These are phyloP conservation scores for Cotesia glomerata DNA, from an alignment of 1,140 invertebrate genomes.

Conservation along the genomic window DNA sequence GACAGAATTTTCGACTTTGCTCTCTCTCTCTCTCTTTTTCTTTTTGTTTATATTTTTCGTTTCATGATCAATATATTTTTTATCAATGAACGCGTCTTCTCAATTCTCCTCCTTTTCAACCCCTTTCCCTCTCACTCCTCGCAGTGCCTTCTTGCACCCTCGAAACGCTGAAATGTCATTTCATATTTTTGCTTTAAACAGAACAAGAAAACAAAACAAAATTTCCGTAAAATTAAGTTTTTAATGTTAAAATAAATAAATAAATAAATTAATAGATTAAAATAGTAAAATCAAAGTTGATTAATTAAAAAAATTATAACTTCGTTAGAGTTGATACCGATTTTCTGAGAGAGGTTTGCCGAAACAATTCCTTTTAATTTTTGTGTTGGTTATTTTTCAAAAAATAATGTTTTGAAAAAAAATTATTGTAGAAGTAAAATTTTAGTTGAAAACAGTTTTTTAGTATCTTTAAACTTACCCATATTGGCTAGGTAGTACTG, in stretches of 20 bases:
- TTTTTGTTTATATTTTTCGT: neutral
- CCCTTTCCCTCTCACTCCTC: slow-evolving; percentile 43
- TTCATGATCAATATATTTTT: slow-evolving; percentile 10
- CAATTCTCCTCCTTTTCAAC: slow-evolving; percentile 31
- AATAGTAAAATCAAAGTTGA: no score
- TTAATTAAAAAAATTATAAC: no score
- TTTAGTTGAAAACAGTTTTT: neutral
- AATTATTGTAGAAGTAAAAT: neutral
- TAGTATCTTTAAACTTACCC: slow-evolving; percentile 68
- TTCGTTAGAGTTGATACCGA: no score
- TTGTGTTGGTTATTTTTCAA: no score
- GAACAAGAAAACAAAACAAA: neutral
- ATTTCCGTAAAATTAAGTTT: neutral
- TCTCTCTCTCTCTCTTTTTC: slow-evolving; percentile 19
- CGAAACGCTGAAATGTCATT: slow-evolving; percentile 63
- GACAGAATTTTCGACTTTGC: slow-evolving; percentile 35
- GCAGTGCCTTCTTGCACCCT: slow-evolving; percentile 50
- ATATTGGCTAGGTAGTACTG: slow-evolving; percentile 74
- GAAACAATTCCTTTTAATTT: no score
- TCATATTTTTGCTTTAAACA: slow-evolving; percentile 46
- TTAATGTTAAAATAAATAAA: neutral
- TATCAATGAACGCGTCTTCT: slow-evolving; percentile 2
- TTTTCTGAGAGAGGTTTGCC: no score
- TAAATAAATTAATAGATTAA: no score
- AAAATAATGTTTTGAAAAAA: no score